Evolutionary conservation across 2,113 vertebrate genomes (phyloP).

Genomic region (Siniperca chuatsi): DNA sequence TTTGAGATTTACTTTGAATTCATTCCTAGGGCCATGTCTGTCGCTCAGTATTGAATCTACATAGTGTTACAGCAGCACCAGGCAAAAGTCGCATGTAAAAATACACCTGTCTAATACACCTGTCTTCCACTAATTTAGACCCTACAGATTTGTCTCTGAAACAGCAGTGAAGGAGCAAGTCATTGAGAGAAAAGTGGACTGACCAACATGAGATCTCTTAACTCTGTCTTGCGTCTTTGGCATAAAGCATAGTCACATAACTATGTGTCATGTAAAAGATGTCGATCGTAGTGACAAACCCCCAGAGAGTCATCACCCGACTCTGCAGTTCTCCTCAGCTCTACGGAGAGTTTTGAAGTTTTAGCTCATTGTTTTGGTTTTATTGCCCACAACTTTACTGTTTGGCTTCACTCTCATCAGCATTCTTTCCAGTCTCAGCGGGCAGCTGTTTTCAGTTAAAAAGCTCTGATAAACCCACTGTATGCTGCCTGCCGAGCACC

Average conservation of each 20-base stretch:
- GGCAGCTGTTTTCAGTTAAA: too few relatives aligned
- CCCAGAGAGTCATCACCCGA: not conserved
- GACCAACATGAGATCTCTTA: not conserved
- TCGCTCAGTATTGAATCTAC: not conserved
- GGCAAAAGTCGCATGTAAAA: conserved; percentile 4
- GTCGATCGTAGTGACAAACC: not conserved
- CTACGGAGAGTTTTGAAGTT: not conserved
- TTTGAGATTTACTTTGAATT: conserved; percentile 34
- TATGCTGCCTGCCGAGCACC: not conserved
- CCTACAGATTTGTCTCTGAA: not conserved
- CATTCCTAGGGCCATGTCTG: not conserved
- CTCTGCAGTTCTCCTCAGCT: not conserved
- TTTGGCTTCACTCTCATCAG: not conserved
- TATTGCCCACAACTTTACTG: not conserved
- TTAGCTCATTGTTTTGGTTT: not conserved
- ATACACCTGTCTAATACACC: conserved; percentile 15
- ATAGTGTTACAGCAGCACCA: not conserved
- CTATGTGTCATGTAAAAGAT: not conserved
- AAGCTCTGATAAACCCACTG: not conserved
- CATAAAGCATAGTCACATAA: not conserved
- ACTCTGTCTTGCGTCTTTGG: not conserved
- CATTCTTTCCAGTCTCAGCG: too few relatives aligned
- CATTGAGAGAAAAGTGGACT: not conserved
- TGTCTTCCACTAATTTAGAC: conserved; percentile 16
- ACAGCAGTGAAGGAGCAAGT: not conserved